Evolutionary conservation across 2,113 vertebrate species (phyloP), one percentile per base, ranked within the genome.

Genomic region (Poecilia latipinna): DNA sequence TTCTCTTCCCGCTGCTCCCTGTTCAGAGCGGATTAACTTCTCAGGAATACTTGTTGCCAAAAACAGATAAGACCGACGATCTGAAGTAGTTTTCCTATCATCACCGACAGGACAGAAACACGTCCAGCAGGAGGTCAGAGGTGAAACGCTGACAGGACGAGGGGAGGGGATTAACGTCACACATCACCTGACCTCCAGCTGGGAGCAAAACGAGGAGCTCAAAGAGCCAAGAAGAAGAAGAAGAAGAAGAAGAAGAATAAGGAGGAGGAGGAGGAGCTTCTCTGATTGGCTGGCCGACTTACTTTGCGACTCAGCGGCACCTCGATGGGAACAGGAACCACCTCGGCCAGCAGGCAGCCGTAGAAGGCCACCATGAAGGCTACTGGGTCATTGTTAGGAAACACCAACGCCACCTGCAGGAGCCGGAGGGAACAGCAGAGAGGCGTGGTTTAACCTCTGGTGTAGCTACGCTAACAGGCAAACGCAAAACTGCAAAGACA

Each of bases 291-390:
- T 29, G 29, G 37, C 12, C 1, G 6, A 75, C 57, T 13, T 70
- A 99, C 98, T 97, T 99, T 99, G 88, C 97, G 96, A 17, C 98
- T 99, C 61, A 99, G 96, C 0, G 98, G 98, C 82, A 99, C 98
- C 95, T 99, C 98, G 35, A 99, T 99, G 72, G 98, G 98, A 88
- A 99, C 98, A 0, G 98, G 98, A 37, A 99, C 98, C 82, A 99
- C 97, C 91, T 99, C 98, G 0, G 97, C 98, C 84, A 99, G 94
- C 74, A 99, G 93, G 88, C 98, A 99, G 85, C 98, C 97, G 1
- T 99, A 99, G 92, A 99, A 99, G 0, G 98, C 97, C 89, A 99
- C 98, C 97, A 99, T 99, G 91, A 99, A 99, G 62, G 98, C 98
- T 63, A 98, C 98, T 0, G 98, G 98, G 89, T 99, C 98, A 0